Evolutionary conservation across 2,113 vertebrate genomes (phyloP), one percentile per base, ranked within the genome.

Genomic region (Mesembrinibis cayennensis): DNA sequence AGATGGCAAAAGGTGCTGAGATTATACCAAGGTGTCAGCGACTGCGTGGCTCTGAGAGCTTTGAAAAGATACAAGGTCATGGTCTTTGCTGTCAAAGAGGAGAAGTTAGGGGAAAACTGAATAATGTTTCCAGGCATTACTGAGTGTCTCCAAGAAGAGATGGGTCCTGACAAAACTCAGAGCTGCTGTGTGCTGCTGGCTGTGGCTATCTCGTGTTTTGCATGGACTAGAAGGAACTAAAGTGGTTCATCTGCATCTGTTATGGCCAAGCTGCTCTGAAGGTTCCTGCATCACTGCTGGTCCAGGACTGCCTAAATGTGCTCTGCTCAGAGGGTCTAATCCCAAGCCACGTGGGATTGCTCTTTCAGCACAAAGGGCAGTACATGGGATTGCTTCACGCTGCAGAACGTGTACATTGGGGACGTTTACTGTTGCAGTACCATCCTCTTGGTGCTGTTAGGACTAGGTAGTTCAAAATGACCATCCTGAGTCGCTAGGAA

Each of bases 361-460:
- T 4, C 42, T 90, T 79, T 78, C 76, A 66, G 73, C 55, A 71
- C 87, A 74, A 79, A 80, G 81, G 47, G 77, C 49, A 38, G 66
- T 29, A 30, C 40, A 8, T 44, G 42, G 52, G 14, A 40, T 91
- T 77, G 71, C 80, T 77, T 84, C 55, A 30, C 50, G 55, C 91
- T 82, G 69, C 47, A 52, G 44, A 77, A 40, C 44, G 89, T n/a
- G 66, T 72, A 70, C n/a, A 3, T 67, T 13, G 73, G 62, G 87
- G 81, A 40, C 2, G 0, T 55, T 83, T 42, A 25, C 52, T 76
- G 59, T 62, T 0, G 1, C 65, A 50, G 38, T 50, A 25, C 13
- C 0, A 0, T 44, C 44, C 44, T 62, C 26, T 8, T 7, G 9
- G 61, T 67, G 69, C 67, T 79, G 7, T 32, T 47, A 14, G 77